Evolutionary conservation across 2,888 invertebrate genomes (phyloP).

Genomic region (Mimumesa dahlbomi): DNA sequence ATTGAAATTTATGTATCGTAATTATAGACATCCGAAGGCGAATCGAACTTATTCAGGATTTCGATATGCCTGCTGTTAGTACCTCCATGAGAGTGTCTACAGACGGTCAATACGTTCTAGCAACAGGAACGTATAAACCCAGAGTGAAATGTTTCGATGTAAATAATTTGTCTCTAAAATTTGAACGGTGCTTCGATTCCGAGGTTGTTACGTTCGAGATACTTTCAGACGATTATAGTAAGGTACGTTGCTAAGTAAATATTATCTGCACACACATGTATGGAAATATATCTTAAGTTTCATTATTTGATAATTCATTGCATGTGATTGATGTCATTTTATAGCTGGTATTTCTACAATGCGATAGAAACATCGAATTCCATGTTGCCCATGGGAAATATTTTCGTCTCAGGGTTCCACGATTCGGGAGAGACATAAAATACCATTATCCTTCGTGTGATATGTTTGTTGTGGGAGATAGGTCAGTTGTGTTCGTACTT

Average conservation of each 20-base stretch:
- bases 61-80: conserved; percentile 98
- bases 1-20: background rate
- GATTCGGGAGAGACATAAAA: conserved; percentile 96
- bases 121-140: conserved; percentile 98
- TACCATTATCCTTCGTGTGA: conserved; percentile 96
- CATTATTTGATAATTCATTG: background rate
- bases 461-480: conserved; percentile 94
- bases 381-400: conserved; percentile 97
- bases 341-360: conserved; percentile 93
- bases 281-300: background rate
- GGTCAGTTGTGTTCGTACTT: conserved; percentile 81
- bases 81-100: conserved; percentile 91
- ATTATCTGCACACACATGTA: background rate
- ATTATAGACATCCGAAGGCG: conserved; percentile 89
- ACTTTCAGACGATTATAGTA: conserved; percentile 97
- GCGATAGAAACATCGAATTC: conserved; percentile 96
- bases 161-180: conserved; percentile 96
- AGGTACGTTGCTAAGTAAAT: conserved; percentile 82
- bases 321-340: background rate
- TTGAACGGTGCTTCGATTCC: conserved; percentile 98
- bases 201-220: conserved; percentile 97
- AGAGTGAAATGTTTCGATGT: conserved; percentile 98
- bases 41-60: conserved; percentile 98
- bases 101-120: conserved; percentile 95
- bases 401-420: conserved; percentile 94